Evolutionary conservation across 2,888 invertebrate genomes (phyloP).

Genomic region (Busseola fusca): DNA sequence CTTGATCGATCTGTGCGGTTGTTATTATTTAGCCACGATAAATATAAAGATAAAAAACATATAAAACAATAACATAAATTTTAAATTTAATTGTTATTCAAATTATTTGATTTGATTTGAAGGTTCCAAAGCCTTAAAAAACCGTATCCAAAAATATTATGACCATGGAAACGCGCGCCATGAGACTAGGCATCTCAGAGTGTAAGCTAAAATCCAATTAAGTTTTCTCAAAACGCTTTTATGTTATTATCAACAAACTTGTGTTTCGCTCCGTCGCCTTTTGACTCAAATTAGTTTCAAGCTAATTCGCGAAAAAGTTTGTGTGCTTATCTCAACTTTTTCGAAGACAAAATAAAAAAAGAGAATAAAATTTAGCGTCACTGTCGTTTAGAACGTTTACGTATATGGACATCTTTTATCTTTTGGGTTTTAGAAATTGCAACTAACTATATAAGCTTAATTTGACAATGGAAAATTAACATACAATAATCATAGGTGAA

Average conservation of each 20-base stretch:
- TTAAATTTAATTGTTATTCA: no score
- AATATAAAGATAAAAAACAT: no score
- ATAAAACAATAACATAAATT: no score
- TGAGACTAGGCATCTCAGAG: constrained; percentile 47
- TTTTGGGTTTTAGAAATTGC: background rate
- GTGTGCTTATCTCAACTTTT: constrained; percentile 18
- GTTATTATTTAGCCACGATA: no score
- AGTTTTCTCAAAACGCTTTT: constrained; percentile 60
- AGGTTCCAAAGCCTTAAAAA: background rate
- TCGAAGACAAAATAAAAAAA: background rate
- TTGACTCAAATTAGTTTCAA: constrained; percentile 45
- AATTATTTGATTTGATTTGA: no score
- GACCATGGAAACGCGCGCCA: constrained; percentile 45
- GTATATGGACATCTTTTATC: background rate
- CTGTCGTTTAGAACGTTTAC: background rate
- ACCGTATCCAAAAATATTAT: background rate
- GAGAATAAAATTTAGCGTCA: background rate
- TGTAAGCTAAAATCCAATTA: constrained; percentile 67
- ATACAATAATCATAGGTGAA: no score
- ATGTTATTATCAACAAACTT: constrained; percentile 49
- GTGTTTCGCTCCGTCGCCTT: constrained; percentile 28
- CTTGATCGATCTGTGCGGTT: no score
- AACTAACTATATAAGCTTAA: no score
- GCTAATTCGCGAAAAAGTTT: constrained; percentile 27
- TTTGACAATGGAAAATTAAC: no score